Conservation (phyloP, 92 coral and sea anemone species). For the Zoanthus sansibaricus region DNA sequence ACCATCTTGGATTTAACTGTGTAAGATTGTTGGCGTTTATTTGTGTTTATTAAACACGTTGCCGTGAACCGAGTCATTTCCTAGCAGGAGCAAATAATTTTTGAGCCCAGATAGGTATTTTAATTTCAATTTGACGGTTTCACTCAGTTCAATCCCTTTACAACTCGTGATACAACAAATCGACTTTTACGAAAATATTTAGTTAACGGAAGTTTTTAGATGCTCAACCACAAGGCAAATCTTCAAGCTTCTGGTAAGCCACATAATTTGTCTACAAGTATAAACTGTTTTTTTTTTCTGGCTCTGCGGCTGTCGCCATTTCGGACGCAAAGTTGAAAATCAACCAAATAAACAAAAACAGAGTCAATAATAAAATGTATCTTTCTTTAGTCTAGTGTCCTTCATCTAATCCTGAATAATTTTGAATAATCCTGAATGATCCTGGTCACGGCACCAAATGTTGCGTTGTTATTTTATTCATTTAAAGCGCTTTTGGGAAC, state of each 20-base stretch:
- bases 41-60: too few species aligned
- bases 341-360: not conserved
- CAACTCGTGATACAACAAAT: too few species aligned
- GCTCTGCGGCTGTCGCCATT: not conserved
- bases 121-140: too few species aligned
- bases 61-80: too few species aligned
- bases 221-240: not conserved
- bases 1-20: too few species aligned
- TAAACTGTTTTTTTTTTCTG: not conserved
- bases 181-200: too few species aligned
- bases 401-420: not conserved
- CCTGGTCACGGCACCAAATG: slow-evolving; percentile 19
- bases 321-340: not conserved
- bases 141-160: too few species aligned
- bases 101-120: too few species aligned
- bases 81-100: too few species aligned
- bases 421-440: not conserved
- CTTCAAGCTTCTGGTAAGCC: not conserved
- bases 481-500: too few species aligned
- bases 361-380: not conserved
- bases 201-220: too few species aligned
- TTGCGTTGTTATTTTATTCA: not conserved
- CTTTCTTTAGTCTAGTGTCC: not conserved
- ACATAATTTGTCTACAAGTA: not conserved
- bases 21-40: too few species aligned